Base-by-base conservation (phyloP, 2,113 vertebrate species). In the Cephalopholis sonnerati region DNA sequence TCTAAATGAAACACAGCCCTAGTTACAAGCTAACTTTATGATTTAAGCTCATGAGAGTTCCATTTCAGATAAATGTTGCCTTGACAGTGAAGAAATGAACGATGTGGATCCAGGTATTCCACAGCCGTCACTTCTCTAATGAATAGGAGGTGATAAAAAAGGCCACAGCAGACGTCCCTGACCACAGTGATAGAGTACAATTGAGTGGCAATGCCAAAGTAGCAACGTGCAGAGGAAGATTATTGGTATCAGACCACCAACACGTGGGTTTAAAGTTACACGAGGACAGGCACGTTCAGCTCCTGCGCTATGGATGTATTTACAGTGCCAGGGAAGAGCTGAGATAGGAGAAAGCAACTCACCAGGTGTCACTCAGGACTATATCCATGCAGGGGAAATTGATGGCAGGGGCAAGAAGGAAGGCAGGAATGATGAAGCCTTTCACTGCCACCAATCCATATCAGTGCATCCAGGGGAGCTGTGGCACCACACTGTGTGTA, bases 391-490 rank as follows among this genome's bases (percentile, higher is more conserved):
- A 27, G 81, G 79, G 87, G 9, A 82, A 91, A 95, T 88, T 93
- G 87, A 95, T 92, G 92, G 88, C 78, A 9, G 75, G 76, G 74
- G 82, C 64, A 69, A 55, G 70, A 44, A 71, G 85, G 79, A 69
- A 87, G 83, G 78, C 65, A 85, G 77, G 73, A 80, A 90, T 87
- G 91, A 94, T 93, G 80, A 91, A 93, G 86, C 72, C 82, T 87
- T 94, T 91, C 85, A 89, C 85, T 55, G 54, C 75, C 76, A 88
- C 77, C 36, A 88, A 74, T 87, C 89, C 83, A 88, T 90, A 92
- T 91, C 85, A 73, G 87, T 46, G 67, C 48, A 57, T 63, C 76
- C 62, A 77, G 87, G 79, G 70, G 44, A 61, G 81, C 72, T 55
- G 77, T 50, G 74, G 74, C 51, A 29, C 70, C 48, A 74, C 82